phyloP scores from a whole-genome alignment of 2,797 vertebrate species.

The Alauda arvensis region DNA sequence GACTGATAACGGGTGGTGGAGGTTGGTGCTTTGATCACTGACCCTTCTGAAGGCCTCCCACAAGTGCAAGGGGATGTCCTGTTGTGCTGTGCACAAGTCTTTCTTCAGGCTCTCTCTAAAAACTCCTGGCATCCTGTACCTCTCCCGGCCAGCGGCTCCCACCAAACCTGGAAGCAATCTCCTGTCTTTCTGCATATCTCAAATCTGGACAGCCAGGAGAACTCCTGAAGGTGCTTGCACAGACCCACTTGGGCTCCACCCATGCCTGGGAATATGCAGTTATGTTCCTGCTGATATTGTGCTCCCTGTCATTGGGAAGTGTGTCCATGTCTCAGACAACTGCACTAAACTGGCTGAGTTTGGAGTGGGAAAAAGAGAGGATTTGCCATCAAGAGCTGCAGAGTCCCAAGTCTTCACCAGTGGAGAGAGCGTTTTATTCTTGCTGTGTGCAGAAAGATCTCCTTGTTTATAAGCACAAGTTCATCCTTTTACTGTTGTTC shows the following conservation, averaged over 20 bases:
- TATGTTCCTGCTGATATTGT: not conserved
- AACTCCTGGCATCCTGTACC: not conserved
- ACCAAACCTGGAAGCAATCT: not conserved
- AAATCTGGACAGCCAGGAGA: not conserved
- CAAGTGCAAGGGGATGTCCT: not conserved
- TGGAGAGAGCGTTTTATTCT: not conserved
- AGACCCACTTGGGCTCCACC: not conserved
- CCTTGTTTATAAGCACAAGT: not conserved
- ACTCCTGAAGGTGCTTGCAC: not conserved
- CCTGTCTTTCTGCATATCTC: not conserved
- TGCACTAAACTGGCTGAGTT: not conserved
- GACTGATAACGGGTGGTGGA: not conserved
- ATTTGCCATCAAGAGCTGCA: not conserved
- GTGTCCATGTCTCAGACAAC: not conserved
- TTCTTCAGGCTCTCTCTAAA: not conserved
- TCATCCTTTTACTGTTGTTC: not conserved
- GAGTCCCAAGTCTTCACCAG: not conserved
- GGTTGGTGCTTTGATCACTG: not conserved
- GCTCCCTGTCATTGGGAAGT: not conserved
- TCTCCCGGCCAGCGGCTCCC: not conserved
- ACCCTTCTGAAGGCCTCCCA: not conserved
- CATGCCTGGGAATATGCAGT: not conserved
- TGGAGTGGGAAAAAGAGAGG: not conserved
- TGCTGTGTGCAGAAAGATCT: not conserved
- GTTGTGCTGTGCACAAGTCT: not conserved